A percentile compares a stretch with the other conserved stretches of the same genome.
phyloP scores from a whole-genome alignment of 1,140 invertebrate genomes.

The Steinernema khuongi region DNA sequence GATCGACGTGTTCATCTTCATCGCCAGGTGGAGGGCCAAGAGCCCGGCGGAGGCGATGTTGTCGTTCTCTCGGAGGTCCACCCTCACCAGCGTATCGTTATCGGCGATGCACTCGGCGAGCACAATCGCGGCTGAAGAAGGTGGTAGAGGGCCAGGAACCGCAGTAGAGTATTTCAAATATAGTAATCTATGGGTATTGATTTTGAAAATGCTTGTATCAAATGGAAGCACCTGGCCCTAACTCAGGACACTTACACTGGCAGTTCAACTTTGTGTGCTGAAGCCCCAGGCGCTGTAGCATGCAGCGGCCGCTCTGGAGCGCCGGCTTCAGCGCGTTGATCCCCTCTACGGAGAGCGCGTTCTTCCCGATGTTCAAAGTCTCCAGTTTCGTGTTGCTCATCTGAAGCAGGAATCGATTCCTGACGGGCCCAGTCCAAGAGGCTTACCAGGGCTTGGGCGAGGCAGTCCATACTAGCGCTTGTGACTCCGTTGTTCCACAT shows the following conservation, averaged over 20 bases:
- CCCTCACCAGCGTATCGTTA: slow-evolving; percentile 28
- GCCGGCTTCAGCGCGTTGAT: slow-evolving; percentile 30
- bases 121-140: slow-evolving; percentile 36
- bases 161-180: slow-evolving; percentile 16
- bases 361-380: slow-evolving; percentile 40
- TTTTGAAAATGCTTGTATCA: no score
- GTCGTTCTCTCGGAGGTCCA: slow-evolving; percentile 38
- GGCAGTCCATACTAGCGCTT: slow-evolving; percentile 26
- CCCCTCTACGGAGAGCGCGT: slow-evolving; percentile 33
- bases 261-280: slow-evolving; percentile 38
- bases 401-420: slow-evolving; percentile 24
- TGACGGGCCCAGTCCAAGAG: not conserved
- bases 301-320: slow-evolving; percentile 24
- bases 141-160: no score
- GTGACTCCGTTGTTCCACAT: slow-evolving; percentile 41
- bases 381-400: slow-evolving; percentile 31
- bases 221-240: no score
- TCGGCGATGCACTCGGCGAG: slow-evolving; percentile 41
- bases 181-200: slow-evolving; percentile 1
- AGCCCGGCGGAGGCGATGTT: slow-evolving; percentile 36
- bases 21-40: slow-evolving; percentile 39
- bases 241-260: slow-evolving; percentile 33
- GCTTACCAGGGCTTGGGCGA: slow-evolving; percentile 31
- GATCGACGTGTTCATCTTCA: slow-evolving; percentile 40
- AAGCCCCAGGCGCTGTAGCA: slow-evolving; percentile 35